A percentile compares a stretch with the other conserved stretches of the same genome.
These are phyloP conservation scores for Hermaeophaga mercurialis DNA, from an alignment of 2,888 invertebrate genomes.

Conservation along the genomic window DNA sequence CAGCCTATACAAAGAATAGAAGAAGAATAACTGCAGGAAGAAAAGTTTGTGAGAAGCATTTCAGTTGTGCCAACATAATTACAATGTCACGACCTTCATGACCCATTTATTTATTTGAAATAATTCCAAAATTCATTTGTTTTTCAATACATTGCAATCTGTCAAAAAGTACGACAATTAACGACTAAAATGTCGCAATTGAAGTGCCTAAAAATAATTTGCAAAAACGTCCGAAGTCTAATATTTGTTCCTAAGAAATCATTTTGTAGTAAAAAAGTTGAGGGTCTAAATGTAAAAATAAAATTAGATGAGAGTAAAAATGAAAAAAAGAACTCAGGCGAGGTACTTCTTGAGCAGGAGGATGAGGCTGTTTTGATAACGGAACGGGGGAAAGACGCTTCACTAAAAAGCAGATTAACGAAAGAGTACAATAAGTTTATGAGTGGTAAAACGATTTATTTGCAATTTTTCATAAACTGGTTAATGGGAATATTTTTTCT, in stretches of 20 bases:
- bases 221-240: constrained; percentile 7
- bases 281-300: constrained; percentile 1
- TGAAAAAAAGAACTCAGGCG: constrained; percentile 8
- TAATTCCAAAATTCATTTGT: too few species aligned
- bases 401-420: constrained; percentile 33
- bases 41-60: too few species aligned
- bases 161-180: neutral
- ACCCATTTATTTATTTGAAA: too few species aligned
- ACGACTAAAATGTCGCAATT: constrained; percentile 13
- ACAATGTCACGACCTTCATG: too few species aligned
- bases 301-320: constrained; percentile 19
- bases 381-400: constrained; percentile 40
- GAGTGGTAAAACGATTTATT: constrained; percentile 20
- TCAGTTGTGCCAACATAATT: too few species aligned
- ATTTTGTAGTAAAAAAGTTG: constrained; percentile 5
- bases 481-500: too few species aligned
- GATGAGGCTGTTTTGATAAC: constrained; percentile 22
- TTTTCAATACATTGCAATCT: too few species aligned
- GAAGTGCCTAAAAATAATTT: constrained; percentile 5
- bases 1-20: too few species aligned
- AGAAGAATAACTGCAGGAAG: too few species aligned
- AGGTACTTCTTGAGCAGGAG: constrained; percentile 22
- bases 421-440: constrained; percentile 36
- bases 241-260: constrained; percentile 12
- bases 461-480: constrained; percentile 4